phyloP scores from a whole-genome alignment of 2,888 invertebrate genomes.

The Ophion ventricosus region DNA sequence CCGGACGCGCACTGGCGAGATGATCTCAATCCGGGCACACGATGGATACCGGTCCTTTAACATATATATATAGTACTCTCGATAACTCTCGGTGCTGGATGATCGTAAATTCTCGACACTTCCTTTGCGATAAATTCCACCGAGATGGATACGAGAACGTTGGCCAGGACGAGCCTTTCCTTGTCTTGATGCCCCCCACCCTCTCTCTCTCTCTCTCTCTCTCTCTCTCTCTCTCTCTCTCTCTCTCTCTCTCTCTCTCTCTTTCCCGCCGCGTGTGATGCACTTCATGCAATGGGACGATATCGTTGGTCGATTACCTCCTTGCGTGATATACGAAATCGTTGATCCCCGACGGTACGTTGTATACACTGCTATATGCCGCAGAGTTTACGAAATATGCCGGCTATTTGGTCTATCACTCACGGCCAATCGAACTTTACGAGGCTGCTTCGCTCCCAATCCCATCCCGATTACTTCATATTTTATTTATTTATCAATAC shows the following conservation, averaged over 20 bases:
- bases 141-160: slow-evolving; percentile 54
- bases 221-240: background rate
- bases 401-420: slow-evolving; percentile 48
- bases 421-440: slow-evolving; percentile 64
- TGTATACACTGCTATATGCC: slow-evolving; percentile 14
- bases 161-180: slow-evolving; percentile 39
- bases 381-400: slow-evolving; percentile 30
- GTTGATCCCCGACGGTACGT: slow-evolving; percentile 22
- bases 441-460: slow-evolving; percentile 42
- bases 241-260: slow-evolving; percentile 14
- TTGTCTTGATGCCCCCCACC: slow-evolving; percentile 19
- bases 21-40: slow-evolving; percentile 56
- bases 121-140: slow-evolving; percentile 62
- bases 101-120: slow-evolving; percentile 66
- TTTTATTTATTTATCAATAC: slow-evolving; percentile 58
- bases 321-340: slow-evolving; percentile 60
- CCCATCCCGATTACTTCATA: slow-evolving; percentile 25
- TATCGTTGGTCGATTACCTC: slow-evolving; percentile 60
- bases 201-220: slow-evolving; percentile 16
- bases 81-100: slow-evolving; percentile 56
- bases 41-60: slow-evolving; percentile 48
- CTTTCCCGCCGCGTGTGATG: slow-evolving; percentile 17
- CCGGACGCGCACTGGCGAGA: slow-evolving; percentile 44
- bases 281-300: slow-evolving; percentile 48
- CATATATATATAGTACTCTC: slow-evolving; percentile 31